Conservation (phyloP, 2,113 vertebrate species). For the Sclerurus mexicanus region DNA sequence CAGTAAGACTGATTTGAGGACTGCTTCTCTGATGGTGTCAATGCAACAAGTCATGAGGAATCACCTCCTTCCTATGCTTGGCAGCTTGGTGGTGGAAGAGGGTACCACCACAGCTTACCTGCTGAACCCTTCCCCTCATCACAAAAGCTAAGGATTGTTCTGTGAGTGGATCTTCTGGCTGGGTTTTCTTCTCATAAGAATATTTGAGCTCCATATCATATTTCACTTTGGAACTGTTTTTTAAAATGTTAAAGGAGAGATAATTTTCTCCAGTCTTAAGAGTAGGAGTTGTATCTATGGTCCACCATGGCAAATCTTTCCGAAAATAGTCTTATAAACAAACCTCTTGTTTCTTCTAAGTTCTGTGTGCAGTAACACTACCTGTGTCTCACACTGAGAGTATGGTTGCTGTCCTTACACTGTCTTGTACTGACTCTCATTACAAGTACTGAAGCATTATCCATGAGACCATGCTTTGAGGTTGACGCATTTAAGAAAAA, state of each 20-base stretch:
- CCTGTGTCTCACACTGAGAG: background rate
- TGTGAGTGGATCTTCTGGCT: background rate
- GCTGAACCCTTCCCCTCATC: background rate
- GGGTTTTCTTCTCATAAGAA: background rate
- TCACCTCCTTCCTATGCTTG: accelerated
- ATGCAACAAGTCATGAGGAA: accelerated
- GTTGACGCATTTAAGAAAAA: background rate
- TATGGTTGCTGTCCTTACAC: background rate
- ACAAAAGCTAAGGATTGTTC: background rate
- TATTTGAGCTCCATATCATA: background rate
- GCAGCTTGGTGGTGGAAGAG: background rate
- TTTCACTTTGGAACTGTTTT: background rate
- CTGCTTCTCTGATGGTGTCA: background rate
- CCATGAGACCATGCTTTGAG: background rate
- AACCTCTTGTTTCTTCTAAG: background rate
- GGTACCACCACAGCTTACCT: background rate
- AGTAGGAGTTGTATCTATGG: background rate
- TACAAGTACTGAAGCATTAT: background rate
- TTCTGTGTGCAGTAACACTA: background rate
- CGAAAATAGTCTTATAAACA: background rate
- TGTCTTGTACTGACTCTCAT: background rate
- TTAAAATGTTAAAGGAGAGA: background rate
- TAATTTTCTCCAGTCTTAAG: background rate
- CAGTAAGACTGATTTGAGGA: background rate
- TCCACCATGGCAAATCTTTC: background rate